Evolutionary conservation across 1,140 invertebrate genomes (phyloP).

Genomic region (Campoletis sonorensis): DNA sequence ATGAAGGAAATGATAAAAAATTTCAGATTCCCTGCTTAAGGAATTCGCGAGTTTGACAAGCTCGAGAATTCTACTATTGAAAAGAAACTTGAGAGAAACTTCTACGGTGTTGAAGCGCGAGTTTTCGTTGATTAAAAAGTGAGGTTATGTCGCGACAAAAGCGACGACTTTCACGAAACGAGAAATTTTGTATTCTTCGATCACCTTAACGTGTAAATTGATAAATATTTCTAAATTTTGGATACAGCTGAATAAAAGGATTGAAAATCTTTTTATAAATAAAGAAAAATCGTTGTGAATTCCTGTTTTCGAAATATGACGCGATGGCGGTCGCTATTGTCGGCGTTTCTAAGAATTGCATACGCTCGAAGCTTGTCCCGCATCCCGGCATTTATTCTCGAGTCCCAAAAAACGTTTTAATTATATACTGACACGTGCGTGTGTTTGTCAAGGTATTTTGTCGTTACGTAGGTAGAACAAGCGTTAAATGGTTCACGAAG

Average conservation of each 20-base stretch:
- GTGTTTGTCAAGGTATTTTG: slow-evolving; percentile 29
- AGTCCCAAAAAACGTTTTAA: slow-evolving; percentile 29
- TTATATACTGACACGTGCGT: slow-evolving; percentile 15
- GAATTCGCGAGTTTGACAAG: not conserved
- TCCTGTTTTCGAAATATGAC: too few relatives aligned
- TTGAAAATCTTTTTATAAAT: too few relatives aligned
- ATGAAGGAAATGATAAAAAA: not conserved
- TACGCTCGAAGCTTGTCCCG: not conserved
- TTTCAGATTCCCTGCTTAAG: not conserved
- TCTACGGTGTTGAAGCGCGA: not conserved
- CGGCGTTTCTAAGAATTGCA: slow-evolving; percentile 1
- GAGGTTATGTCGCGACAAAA: not conserved
- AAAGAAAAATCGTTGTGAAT: too few relatives aligned
- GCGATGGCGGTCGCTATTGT: too few relatives aligned
- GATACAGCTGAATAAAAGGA: too few relatives aligned
- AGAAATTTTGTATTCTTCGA: too few relatives aligned
- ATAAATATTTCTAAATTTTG: too few relatives aligned
- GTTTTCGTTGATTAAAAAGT: not conserved
- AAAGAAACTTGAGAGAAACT: slow-evolving; percentile 8
- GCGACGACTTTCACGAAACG: not conserved
- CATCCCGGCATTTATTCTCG: not conserved
- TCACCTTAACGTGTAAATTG: too few relatives aligned
- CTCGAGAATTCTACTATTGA: not conserved
- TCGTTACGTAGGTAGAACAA: slow-evolving; percentile 31
- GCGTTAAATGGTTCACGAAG: slow-evolving; percentile 49